Evolutionary conservation across 2,888 invertebrate species (phyloP).

Genomic region (Barypeithes pellucidus): DNA sequence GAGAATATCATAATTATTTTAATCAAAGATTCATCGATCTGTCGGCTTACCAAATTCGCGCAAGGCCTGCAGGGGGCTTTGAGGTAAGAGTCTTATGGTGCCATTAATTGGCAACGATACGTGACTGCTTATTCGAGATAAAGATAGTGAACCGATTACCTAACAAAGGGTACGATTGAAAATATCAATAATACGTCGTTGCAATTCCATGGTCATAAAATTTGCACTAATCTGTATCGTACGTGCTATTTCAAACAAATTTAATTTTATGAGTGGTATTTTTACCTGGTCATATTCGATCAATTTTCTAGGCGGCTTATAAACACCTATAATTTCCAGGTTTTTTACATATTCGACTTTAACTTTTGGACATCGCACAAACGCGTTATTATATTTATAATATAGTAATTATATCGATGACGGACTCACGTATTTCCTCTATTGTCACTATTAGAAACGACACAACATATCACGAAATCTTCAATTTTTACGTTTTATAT

Average conservation of each 20-base stretch:
- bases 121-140: neutral
- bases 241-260: neutral
- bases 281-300: neutral
- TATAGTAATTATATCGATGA: too few relatives aligned
- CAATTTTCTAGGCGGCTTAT: neutral
- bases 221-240: neutral
- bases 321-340: neutral
- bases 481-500: too few relatives aligned
- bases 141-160: neutral
- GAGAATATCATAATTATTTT: neutral
- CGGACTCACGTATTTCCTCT: too few relatives aligned
- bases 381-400: too few relatives aligned
- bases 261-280: conserved; percentile 1
- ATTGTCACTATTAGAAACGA: too few relatives aligned
- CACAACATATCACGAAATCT: too few relatives aligned
- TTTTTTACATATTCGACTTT: conserved; percentile 1
- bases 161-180: neutral
- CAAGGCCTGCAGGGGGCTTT: too few relatives aligned
- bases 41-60: too few relatives aligned
- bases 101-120: too few relatives aligned
- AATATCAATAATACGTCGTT: neutral
- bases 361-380: too few relatives aligned
- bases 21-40: too few relatives aligned
- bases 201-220: neutral
- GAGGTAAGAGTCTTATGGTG: too few relatives aligned